Evolutionary conservation across 1,140 invertebrate genomes (phyloP), one percentile per base, ranked within the genome.

Genomic region (Drosophila bocqueti): DNA sequence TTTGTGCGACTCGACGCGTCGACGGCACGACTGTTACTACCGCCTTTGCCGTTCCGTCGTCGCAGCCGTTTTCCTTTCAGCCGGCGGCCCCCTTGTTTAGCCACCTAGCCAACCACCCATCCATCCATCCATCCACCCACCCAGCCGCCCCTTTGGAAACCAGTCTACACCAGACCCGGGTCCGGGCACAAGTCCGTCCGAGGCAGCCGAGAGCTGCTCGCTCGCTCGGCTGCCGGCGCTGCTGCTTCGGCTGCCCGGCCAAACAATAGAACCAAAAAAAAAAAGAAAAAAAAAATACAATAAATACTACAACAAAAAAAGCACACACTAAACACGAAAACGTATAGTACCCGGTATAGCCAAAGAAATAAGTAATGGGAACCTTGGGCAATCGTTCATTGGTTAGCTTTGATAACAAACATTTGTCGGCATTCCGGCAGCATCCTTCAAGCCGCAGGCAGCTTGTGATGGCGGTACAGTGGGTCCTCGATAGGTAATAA

Each of bases 21-120:
- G 74, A 87, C 78, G 72, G 84, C 84, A 79, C 81, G 81, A 87
- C 81, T 89, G 81, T 84, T 87, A 87, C 84, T 87, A 87, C 79
- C 83, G 77, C 85, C 66, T 47, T 65, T 59, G 75, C 59, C 74
- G 62, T 62, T 79, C 81, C 66, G 57, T 65, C 62, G 75, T 55
- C 67, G 62, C 64, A 72, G 78, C 61, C 67, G 52, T 42, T 46
- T 72, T 58, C 36, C 62, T 49, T 45, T 54, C 34, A 72, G 18
- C 13, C 26, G 10, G 16, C 31, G 13, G 11, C 29, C n/a, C 29
- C 21, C 15, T n/a, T 18, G 34, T 8, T 29, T 40, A 2, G 24
- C 36, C 49, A 26, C 40, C 54, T 16, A 36, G 31, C 26, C 26
- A 26, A 3, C 29, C 29, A 45, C 9, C 38, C n/a, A 31, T 4